A percentile compares a stretch with the other conserved stretches of the same genome.
These are phyloP conservation scores for Notamacropus eugenii DNA, from an alignment of 2,797 vertebrate species.

Conservation along the genomic window DNA sequence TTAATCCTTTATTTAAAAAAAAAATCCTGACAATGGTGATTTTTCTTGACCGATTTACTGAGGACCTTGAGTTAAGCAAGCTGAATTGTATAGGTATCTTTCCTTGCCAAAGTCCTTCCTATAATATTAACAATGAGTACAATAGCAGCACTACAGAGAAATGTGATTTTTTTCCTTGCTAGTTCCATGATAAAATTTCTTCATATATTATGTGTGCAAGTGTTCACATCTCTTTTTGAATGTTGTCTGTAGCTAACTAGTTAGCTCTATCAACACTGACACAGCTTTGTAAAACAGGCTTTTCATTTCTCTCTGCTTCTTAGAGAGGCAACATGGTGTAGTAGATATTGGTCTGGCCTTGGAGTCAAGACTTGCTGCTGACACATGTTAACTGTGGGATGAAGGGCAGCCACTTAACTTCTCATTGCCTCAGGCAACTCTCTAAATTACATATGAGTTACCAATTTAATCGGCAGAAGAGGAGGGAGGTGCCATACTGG, in stretches of 20 bases:
- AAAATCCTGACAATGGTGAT: constrained; percentile 76
- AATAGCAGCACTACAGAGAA: neutral
- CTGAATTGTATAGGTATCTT: constrained; percentile 80
- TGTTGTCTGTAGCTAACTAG: constrained; percentile 9
- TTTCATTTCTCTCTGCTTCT: constrained; percentile 43
- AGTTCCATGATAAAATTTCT: constrained; percentile 19
- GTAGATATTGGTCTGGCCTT: neutral
- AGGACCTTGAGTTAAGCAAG: constrained; percentile 79
- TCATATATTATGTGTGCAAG: constrained; percentile 8
- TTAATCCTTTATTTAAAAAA: constrained; percentile 77
- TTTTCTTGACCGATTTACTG: constrained; percentile 82
- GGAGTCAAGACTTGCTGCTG: neutral
- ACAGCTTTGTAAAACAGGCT: constrained; percentile 29
- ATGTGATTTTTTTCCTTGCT: constrained; percentile 23
- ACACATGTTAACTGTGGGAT: neutral
- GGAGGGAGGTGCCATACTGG: neutral
- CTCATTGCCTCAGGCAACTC: neutral
- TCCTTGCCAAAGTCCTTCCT: constrained; percentile 67
- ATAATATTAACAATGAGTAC: constrained; percentile 13
- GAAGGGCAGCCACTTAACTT: neutral
- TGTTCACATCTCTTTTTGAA: neutral
- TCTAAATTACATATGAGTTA: neutral
- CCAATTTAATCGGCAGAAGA: neutral
- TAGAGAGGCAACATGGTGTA: constrained; percentile 1
- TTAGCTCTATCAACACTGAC: neutral